Percentiles rank a stretch among this genome's conserved stretches.
Evolutionary conservation across 35 echinoderm and acorn worm genomes (phyloP).

Genomic region (Amphiura filiformis): DNA sequence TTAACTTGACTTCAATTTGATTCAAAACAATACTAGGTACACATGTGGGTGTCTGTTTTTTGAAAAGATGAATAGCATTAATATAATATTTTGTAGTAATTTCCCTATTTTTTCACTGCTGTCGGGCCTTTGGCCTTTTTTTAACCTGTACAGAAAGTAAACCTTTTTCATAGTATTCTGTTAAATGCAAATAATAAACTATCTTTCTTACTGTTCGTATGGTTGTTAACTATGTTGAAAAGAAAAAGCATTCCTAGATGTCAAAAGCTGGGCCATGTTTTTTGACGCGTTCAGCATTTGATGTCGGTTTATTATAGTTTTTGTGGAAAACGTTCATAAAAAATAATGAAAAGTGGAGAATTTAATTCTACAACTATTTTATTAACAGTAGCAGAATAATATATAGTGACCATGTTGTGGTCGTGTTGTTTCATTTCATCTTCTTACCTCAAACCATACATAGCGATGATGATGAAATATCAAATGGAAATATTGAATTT

Average conservation of each 20-base stretch:
- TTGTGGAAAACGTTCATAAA: too few relatives aligned
- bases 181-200: background rate
- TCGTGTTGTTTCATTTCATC: background rate
- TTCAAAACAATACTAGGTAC: background rate
- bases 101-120: background rate
- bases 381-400: background rate
- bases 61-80: background rate
- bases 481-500: background rate
- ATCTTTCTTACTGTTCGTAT: constrained; percentile 8
- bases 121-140: background rate
- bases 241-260: background rate
- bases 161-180: background rate
- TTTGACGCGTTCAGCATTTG: background rate
- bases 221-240: background rate
- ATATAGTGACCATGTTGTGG: background rate
- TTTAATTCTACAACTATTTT: background rate
- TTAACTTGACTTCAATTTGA: too few relatives aligned
- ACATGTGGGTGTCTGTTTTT: background rate
- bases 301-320: too few relatives aligned
- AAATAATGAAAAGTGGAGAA: too few relatives aligned
- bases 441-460: background rate
- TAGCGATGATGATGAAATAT: background rate
- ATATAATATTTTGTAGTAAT: background rate
- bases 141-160: background rate
- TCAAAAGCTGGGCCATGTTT: background rate